A percentile compares a stretch with the other conserved stretches of the same genome.
These are phyloP conservation scores for Pogonognathellus flavescens DNA, from an alignment of 1,140 invertebrate genomes.

Conservation along the genomic window DNA sequence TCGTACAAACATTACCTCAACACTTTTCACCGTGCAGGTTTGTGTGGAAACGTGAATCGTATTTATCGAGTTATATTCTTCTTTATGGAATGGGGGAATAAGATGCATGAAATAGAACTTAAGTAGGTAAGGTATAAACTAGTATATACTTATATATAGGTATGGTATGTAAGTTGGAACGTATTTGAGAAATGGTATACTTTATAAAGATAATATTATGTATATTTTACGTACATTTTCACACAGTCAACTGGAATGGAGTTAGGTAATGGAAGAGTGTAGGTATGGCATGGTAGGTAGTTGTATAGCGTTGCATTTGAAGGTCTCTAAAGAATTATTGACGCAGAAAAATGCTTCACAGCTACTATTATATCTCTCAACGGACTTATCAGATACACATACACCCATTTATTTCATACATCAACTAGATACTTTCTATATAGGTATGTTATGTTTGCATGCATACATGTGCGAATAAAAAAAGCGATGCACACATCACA, in stretches of 20 bases:
- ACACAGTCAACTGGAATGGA: too few relatives aligned
- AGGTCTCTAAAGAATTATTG: constrained; percentile 5
- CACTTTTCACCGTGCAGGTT: constrained; percentile 2
- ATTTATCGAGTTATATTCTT: constrained; percentile 2
- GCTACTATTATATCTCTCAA: constrained; percentile 5
- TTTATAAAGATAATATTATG: too few relatives aligned
- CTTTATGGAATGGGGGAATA: too few relatives aligned
- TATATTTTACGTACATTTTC: too few relatives aligned
- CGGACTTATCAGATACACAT: neutral
- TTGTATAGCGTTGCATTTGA: neutral
- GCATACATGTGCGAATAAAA: neutral
- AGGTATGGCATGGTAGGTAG: too few relatives aligned
- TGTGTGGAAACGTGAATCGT: neutral
- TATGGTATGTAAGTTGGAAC: too few relatives aligned
- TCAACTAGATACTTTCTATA: too few relatives aligned
- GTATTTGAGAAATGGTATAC: too few relatives aligned
- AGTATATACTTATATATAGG: too few relatives aligned
- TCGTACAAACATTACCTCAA: neutral
- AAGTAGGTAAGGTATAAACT: neutral
- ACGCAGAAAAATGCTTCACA: neutral
- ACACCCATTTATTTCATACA: too few relatives aligned
- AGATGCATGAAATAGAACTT: neutral
- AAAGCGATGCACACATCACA: neutral
- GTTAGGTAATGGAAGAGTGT: too few relatives aligned
- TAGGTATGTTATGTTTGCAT: neutral